These are phyloP conservation scores for Campoletis sonorensis DNA, from an alignment of 1,140 invertebrate species.

Conservation along the genomic window DNA sequence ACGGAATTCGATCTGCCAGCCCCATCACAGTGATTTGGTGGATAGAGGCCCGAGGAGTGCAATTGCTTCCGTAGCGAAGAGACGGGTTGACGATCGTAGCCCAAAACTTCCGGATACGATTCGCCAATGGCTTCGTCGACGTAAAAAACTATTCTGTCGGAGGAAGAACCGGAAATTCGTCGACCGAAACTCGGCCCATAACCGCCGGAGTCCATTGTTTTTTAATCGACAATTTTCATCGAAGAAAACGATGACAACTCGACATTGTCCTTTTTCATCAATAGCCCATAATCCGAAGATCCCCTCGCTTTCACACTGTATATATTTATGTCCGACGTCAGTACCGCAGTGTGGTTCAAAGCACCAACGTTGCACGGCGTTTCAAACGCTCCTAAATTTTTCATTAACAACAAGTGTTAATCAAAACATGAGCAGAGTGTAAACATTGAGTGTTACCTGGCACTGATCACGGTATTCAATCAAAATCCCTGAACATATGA, in stretches of 20 bases:
- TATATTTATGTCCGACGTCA: neutral
- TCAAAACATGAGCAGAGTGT: no score
- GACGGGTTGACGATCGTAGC: conserved; percentile 34
- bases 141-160: conserved; percentile 66
- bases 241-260: neutral
- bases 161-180: conserved; percentile 51
- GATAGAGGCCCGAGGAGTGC: conserved; percentile 45
- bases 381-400: no score
- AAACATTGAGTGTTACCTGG: no score
- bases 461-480: no score
- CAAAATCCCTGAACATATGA: no score
- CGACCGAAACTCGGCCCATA: conserved; percentile 47
- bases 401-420: no score
- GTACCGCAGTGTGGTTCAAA: no score
- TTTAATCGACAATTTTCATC: conserved; percentile 18
- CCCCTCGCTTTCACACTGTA: neutral
- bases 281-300: neutral
- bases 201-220: conserved; percentile 50
- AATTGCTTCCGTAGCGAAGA: conserved; percentile 50
- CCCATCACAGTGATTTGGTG: conserved; percentile 44
- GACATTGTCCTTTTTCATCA: neutral
- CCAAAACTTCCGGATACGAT: conserved; percentile 30
- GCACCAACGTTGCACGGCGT: no score
- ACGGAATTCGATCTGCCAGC: conserved; percentile 56
- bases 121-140: conserved; percentile 57